A percentile compares a stretch with the other conserved stretches of the same genome.
Conservation (phyloP, 1,140 invertebrate species). For the Druon quercuslanigerum region DNA sequence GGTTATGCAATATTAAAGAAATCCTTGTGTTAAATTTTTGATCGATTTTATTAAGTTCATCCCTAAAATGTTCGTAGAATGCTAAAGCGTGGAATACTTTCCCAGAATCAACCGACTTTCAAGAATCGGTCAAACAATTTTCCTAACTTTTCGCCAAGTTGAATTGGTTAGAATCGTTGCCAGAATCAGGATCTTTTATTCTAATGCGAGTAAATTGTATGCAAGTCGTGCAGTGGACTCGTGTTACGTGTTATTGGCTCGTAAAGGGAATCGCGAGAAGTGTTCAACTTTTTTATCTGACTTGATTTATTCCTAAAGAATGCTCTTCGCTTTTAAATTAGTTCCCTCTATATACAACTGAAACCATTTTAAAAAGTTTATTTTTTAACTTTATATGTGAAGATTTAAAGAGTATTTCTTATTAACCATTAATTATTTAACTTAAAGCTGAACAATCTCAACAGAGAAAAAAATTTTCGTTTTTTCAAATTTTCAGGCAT, state of each 20-base stretch:
- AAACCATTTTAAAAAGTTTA: background rate
- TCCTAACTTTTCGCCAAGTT: slow-evolving; percentile 3
- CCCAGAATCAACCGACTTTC: background rate
- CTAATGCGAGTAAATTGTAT: background rate
- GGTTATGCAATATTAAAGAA: too few species aligned
- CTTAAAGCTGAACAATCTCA: too few species aligned
- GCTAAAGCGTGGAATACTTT: background rate
- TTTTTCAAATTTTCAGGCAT: too few species aligned
- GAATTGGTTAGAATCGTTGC: slow-evolving; percentile 6
- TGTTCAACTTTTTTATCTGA: background rate
- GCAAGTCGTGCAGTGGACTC: slow-evolving; percentile 3
- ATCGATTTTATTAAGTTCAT: too few species aligned
- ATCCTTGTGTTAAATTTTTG: too few species aligned
- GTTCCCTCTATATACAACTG: background rate
- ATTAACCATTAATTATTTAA: too few species aligned
- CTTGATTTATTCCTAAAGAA: background rate
- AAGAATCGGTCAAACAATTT: background rate
- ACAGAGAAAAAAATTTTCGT: too few species aligned
- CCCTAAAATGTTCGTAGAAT: too few species aligned
- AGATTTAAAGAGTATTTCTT: too few species aligned
- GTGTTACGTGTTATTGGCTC: slow-evolving; percentile 18
- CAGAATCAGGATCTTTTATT: background rate
- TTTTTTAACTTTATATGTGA: background rate
- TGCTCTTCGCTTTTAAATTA: background rate
- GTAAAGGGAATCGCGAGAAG: slow-evolving; percentile 12